Percentiles rank a stretch among this genome's conserved stretches.
Evolutionary conservation across 92 coral and sea anemone genomes (phyloP).

Genomic region (Siderastrea siderea): DNA sequence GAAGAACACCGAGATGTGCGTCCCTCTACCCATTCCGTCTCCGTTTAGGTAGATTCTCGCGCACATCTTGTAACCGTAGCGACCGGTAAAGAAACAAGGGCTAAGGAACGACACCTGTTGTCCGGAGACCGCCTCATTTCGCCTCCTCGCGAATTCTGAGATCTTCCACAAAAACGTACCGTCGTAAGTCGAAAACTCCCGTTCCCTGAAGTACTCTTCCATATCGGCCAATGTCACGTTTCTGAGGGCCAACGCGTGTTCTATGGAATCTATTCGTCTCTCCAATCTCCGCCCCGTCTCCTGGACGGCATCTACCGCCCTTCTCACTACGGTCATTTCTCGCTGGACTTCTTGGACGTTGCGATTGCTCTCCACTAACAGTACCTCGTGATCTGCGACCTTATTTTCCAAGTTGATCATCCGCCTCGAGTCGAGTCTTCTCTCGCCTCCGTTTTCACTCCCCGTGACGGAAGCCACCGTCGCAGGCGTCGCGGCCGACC

Average conservation of each 20-base stretch:
- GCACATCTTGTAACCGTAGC: neutral
- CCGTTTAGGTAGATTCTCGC: conserved; percentile 47
- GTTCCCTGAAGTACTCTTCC: neutral
- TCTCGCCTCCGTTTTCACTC: too few relatives aligned
- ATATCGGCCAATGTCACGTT: conserved; percentile 28
- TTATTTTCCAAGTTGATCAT: too few relatives aligned
- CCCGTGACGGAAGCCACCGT: too few relatives aligned
- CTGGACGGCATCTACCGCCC: neutral
- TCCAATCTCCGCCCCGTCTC: neutral
- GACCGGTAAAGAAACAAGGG: conserved; percentile 46
- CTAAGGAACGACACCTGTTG: conserved; percentile 35
- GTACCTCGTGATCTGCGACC: too few relatives aligned
- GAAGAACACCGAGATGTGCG: too few relatives aligned
- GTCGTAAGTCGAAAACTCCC: conserved; percentile 10
- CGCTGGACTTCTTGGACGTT: too few relatives aligned
- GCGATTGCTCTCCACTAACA: too few relatives aligned
- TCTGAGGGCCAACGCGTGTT: conserved; percentile 6
- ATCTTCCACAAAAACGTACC: conserved; percentile 53
- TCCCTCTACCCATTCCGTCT: conserved; percentile 42
- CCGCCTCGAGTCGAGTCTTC: too few relatives aligned
- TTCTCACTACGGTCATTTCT: too few relatives aligned
- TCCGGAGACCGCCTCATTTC: conserved; percentile 49
- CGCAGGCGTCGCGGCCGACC: too few relatives aligned
- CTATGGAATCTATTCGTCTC: conserved; percentile 27
- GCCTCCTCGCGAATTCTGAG: conserved; percentile 27